phyloP scores from a whole-genome alignment of 2,797 vertebrate species.

The Nannoperca australis region DNA sequence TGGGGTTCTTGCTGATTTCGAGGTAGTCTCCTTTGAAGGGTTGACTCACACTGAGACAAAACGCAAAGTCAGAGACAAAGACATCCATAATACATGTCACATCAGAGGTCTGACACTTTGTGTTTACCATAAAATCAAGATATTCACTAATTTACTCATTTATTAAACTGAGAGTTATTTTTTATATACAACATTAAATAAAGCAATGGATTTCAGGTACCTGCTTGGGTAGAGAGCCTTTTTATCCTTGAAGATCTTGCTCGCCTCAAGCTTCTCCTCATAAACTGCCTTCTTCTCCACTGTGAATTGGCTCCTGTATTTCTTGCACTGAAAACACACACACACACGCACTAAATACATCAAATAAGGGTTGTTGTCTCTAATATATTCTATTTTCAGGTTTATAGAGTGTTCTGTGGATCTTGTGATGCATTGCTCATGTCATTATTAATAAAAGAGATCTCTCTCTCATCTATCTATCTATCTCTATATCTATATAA shows the following conservation, averaged over 20 bases:
- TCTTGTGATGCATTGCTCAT: background rate
- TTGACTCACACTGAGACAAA: conserved; percentile 89
- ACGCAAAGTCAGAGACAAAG: conserved; percentile 13
- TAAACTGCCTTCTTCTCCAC: conserved; percentile 94
- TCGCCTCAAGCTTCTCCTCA: conserved; percentile 98
- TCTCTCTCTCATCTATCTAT: too few relatives aligned
- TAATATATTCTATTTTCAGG: background rate
- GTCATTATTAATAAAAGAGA: too few relatives aligned
- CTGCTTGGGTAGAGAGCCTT: conserved; percentile 97
- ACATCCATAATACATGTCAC: background rate
- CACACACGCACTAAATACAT: background rate
- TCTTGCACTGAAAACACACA: conserved; percentile 90
- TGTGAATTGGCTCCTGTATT: conserved; percentile 95
- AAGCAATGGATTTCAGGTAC: conserved; percentile 74
- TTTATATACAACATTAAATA: background rate
- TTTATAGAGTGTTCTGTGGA: background rate
- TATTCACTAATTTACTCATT: background rate
- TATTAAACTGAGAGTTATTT: background rate
- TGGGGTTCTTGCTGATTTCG: conserved; percentile 96
- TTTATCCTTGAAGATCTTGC: conserved; percentile 97
- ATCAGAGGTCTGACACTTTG: background rate
- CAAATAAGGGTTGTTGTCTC: background rate
- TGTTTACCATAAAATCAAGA: background rate
- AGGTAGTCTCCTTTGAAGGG: conserved; percentile 97
- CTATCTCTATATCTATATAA: too few relatives aligned